Evolutionary conservation across 2,113 vertebrate species (phyloP).

Genomic region (Chiloscyllium plagiosum): DNA sequence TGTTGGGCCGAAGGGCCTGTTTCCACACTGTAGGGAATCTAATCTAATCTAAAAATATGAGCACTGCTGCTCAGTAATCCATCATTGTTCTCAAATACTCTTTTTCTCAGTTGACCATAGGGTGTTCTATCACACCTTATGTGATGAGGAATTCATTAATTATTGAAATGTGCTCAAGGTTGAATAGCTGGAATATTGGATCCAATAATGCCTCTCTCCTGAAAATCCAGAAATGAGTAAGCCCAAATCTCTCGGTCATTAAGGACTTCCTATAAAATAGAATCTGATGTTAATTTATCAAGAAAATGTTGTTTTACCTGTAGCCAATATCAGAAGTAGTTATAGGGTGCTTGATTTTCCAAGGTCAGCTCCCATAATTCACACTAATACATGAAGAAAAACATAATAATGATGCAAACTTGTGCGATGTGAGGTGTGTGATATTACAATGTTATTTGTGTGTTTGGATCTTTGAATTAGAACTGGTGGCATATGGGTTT

Average conservation of each 20-base stretch:
- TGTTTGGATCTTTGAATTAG: no score
- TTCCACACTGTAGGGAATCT: no score
- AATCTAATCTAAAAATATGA: no score
- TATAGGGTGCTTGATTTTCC: background rate
- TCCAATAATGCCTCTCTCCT: background rate
- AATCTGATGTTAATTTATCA: background rate
- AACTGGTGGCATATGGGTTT: no score
- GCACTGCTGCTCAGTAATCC: no score
- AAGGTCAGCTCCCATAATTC: background rate
- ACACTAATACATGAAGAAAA: background rate
- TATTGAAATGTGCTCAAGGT: background rate
- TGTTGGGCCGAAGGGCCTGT: no score
- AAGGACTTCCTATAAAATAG: background rate
- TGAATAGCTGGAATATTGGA: background rate
- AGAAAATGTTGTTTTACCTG: background rate
- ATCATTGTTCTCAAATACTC: no score
- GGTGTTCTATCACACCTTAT: no score
- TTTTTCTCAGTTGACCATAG: no score
- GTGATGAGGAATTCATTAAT: background rate
- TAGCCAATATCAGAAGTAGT: background rate
- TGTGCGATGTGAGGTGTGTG: background rate
- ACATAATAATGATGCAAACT: background rate
- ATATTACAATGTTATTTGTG: no score
- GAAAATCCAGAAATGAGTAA: background rate
- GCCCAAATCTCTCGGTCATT: no score